Evolutionary conservation across 2,113 vertebrate genomes (phyloP).

Genomic region (Struthidea cinerea): DNA sequence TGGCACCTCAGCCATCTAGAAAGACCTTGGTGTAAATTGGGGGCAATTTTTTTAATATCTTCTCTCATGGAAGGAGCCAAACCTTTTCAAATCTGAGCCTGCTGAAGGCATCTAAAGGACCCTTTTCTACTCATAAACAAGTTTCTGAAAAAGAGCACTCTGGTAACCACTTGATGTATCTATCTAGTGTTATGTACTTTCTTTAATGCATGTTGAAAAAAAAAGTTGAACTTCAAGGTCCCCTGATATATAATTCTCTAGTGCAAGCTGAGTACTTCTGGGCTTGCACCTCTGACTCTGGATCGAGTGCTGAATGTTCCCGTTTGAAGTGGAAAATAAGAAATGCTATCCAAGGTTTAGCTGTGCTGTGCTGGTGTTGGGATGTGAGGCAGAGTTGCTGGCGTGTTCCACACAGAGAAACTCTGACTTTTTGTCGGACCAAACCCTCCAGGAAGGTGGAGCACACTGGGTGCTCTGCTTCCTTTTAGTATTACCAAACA

Average conservation of each 20-base stretch:
- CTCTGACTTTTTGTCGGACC: background rate
- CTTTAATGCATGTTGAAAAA: background rate
- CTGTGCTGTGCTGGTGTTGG: background rate
- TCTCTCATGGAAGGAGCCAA: background rate
- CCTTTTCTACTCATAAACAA: background rate
- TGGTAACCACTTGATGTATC: background rate
- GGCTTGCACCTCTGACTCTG: background rate
- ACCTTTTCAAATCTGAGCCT: background rate
- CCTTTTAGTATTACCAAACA: background rate
- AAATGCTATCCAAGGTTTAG: background rate
- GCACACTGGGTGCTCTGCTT: background rate
- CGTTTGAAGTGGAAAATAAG: background rate
- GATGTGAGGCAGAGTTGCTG: background rate
- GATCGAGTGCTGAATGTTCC: background rate
- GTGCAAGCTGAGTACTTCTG: background rate
- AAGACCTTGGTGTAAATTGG: background rate
- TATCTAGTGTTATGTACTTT: background rate
- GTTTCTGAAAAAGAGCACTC: background rate
- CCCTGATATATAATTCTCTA: background rate
- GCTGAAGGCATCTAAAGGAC: background rate
- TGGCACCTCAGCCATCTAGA: background rate
- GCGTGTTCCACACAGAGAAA: fast-evolving
- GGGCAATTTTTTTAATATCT: background rate
- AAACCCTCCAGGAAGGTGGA: background rate
- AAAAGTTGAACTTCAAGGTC: background rate